Evolutionary conservation across 2,797 vertebrate species (phyloP).

Genomic region (Okamejei kenojei): DNA sequence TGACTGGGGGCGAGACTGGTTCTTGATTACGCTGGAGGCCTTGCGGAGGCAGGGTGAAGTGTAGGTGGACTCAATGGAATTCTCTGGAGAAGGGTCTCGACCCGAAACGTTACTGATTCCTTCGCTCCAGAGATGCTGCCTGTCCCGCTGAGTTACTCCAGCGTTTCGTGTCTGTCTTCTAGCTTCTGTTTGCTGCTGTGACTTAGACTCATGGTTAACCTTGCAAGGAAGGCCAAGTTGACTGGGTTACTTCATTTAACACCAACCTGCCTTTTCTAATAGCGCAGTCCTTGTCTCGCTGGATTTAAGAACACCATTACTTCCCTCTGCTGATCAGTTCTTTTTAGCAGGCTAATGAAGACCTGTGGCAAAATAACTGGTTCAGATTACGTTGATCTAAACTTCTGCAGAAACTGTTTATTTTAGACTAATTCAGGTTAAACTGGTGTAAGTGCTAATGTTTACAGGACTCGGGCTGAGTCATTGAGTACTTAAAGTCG

Average conservation of each 20-base stretch:
- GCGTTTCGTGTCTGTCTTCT: background rate
- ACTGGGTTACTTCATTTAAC: slow-evolving; percentile 27
- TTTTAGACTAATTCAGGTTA: slow-evolving; percentile 38
- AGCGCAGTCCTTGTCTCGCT: background rate
- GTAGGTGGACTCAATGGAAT: no score
- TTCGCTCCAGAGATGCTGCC: no score
- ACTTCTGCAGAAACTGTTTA: slow-evolving; percentile 36
- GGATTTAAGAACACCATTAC: background rate
- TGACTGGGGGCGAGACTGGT: no score
- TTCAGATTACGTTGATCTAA: slow-evolving; percentile 37
- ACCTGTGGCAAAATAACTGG: slow-evolving; percentile 38
- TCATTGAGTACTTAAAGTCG: slow-evolving; percentile 34
- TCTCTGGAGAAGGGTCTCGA: no score
- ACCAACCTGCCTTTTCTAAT: background rate
- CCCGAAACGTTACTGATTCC: no score
- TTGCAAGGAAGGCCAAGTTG: background rate
- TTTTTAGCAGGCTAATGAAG: slow-evolving; percentile 10
- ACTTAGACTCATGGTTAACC: background rate
- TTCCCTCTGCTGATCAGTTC: background rate
- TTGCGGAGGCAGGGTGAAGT: no score
- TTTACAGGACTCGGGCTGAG: slow-evolving; percentile 31
- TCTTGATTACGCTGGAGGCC: no score
- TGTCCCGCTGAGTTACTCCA: no score
- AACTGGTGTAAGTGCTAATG: slow-evolving; percentile 38
- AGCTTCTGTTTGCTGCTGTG: background rate